These are phyloP conservation scores for Pecten maximus DNA, from an alignment of 2,888 invertebrate species.

Conservation along the genomic window DNA sequence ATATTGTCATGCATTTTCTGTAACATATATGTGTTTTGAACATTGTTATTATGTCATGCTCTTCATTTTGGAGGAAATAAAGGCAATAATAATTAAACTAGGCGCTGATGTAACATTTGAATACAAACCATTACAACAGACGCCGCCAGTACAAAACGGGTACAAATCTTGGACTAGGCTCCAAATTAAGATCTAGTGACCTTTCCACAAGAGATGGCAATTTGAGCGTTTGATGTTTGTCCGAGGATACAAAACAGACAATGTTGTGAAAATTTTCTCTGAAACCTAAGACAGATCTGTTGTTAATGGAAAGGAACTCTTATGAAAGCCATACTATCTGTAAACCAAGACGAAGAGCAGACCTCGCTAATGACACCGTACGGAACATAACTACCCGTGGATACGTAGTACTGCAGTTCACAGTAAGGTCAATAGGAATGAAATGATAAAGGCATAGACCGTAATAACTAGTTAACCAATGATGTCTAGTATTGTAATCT, in stretches of 20 bases:
- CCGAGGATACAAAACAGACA: background rate
- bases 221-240: background rate
- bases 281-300: background rate
- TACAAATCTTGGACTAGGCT: background rate
- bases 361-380: background rate
- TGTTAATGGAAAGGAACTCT: background rate
- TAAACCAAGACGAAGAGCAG: background rate
- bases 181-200: background rate
- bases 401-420: background rate
- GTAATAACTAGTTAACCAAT: too few species aligned
- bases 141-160: background rate
- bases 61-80: too few species aligned
- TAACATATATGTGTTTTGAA: too few species aligned
- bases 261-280: background rate
- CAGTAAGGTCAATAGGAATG: background rate
- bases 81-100: too few species aligned
- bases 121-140: background rate
- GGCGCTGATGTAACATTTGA: background rate
- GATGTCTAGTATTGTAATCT: too few species aligned
- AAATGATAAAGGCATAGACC: background rate
- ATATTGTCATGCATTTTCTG: too few species aligned
- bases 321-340: background rate
- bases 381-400: background rate
- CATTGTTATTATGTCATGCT: too few species aligned
- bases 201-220: background rate